Percentiles rank a stretch among this genome's conserved stretches.
phyloP scores from a whole-genome alignment of 2,113 vertebrate genomes.

The Conger conger region DNA sequence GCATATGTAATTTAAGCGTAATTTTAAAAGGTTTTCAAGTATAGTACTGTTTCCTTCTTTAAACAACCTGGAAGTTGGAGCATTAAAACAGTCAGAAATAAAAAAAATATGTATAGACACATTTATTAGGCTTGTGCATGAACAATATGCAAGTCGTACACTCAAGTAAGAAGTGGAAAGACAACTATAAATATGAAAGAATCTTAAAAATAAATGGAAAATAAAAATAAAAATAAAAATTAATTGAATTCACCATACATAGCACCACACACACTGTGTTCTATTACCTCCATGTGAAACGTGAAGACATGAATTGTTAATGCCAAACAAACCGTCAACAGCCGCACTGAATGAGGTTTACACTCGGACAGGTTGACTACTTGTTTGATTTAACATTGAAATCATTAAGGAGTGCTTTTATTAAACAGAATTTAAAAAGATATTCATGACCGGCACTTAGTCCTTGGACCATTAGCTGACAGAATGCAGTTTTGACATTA shows the following conservation, averaged over 20 bases:
- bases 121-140: no score
- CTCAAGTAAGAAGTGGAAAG: no score
- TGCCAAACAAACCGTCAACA: not conserved
- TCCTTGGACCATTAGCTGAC: slow-evolving; percentile 47
- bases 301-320: not conserved
- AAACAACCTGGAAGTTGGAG: not conserved
- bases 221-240: not conserved
- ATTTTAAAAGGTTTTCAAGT: not conserved
- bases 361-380: slow-evolving; percentile 36
- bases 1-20: not conserved
- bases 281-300: not conserved
- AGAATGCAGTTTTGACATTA: slow-evolving; percentile 55
- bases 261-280: not conserved
- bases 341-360: not conserved
- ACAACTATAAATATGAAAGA: no score
- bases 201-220: no score
- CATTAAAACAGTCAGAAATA: not conserved
- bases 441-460: slow-evolving; percentile 44
- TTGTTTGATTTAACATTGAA: slow-evolving; percentile 40
- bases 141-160: no score
- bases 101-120: no score
- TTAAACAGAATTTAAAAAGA: slow-evolving; percentile 48
- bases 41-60: not conserved
- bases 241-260: not conserved
- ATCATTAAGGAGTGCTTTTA: slow-evolving; percentile 39